A percentile compares a stretch with the other conserved stretches of the same genome.
Evolutionary conservation across 2,888 invertebrate species (phyloP).

Genomic region (Baronia brevicornis): DNA sequence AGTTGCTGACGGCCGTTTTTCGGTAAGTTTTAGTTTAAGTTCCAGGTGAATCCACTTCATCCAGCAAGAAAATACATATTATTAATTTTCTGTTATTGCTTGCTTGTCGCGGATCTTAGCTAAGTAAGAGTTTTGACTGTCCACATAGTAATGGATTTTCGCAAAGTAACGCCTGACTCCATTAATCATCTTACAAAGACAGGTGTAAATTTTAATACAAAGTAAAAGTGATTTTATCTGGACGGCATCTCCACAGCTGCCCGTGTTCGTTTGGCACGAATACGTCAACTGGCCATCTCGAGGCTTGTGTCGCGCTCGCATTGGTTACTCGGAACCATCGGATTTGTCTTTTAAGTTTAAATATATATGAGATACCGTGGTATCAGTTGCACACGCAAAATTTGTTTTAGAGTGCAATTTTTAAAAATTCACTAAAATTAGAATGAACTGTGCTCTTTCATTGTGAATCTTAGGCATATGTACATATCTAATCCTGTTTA

Average conservation of each 20-base stretch:
- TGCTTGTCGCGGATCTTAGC: too few relatives aligned
- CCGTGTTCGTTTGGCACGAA: slow-evolving; percentile 27
- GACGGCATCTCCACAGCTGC: slow-evolving; percentile 23
- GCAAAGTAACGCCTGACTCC: too few relatives aligned
- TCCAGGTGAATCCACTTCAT: too few relatives aligned
- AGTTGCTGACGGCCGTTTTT: too few relatives aligned
- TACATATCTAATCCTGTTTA: too few relatives aligned
- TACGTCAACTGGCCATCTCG: slow-evolving; percentile 25
- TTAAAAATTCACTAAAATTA: slow-evolving; percentile 10
- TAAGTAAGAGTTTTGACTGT: too few relatives aligned
- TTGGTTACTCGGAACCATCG: slow-evolving; percentile 19
- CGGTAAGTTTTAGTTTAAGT: too few relatives aligned
- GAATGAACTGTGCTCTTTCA: too few relatives aligned
- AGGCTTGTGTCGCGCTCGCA: slow-evolving; percentile 17
- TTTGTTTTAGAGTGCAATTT: slow-evolving; percentile 1
- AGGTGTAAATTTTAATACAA: slow-evolving; percentile 6
- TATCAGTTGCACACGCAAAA: slow-evolving; percentile 8
- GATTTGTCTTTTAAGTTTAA: slow-evolving; percentile 23
- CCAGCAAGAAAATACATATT: too few relatives aligned
- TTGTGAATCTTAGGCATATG: too few relatives aligned
- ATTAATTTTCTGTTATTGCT: too few relatives aligned
- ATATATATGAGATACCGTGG: slow-evolving; percentile 17
- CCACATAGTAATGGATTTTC: too few relatives aligned
- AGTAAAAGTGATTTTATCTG: slow-evolving; percentile 11
- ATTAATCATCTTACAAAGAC: slow-evolving; percentile 3